Conservation (phyloP, 1,140 invertebrate species). For the Lordiphosa stackelbergi region DNA sequence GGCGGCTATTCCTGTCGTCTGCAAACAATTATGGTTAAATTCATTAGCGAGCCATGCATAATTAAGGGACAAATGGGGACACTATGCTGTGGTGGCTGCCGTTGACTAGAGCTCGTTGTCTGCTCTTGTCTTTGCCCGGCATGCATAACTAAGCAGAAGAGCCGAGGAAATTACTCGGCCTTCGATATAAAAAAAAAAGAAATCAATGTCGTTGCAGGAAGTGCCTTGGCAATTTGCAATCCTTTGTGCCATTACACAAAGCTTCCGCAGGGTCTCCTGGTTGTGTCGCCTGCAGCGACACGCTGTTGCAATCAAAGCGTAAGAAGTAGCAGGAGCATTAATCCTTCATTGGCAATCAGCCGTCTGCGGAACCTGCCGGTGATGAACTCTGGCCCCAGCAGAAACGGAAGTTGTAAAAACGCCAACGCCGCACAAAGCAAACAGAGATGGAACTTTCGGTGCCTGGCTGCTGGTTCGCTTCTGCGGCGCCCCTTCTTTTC, state of each 20-base stretch:
- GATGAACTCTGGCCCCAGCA: slow-evolving; percentile 48
- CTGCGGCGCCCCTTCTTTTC: slow-evolving; percentile 1
- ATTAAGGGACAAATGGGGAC: slow-evolving; percentile 36
- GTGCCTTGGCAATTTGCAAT: slow-evolving; percentile 73
- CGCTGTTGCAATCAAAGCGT: slow-evolving; percentile 65
- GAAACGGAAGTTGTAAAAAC: slow-evolving; percentile 70
- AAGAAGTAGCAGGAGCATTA: slow-evolving; percentile 43
- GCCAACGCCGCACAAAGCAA: slow-evolving; percentile 69
- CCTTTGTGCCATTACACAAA: slow-evolving; percentile 76
- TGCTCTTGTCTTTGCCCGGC: neutral
- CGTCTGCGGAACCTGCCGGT: slow-evolving; percentile 39
- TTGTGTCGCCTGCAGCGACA: slow-evolving; percentile 59
- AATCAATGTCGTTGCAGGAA: slow-evolving; percentile 71
- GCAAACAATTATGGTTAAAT: slow-evolving; percentile 57
- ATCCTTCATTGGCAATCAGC: slow-evolving; percentile 73
- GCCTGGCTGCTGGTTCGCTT: slow-evolving; percentile 35
- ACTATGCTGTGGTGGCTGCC: slow-evolving; percentile 10
- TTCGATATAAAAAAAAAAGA: slow-evolving; percentile 40
- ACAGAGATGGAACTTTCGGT: slow-evolving; percentile 53
- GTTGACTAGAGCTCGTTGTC: slow-evolving; percentile 3
- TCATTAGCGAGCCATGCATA: slow-evolving; percentile 52
- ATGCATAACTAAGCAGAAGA: slow-evolving; percentile 12
- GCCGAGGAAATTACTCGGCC: neutral
- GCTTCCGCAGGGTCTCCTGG: slow-evolving; percentile 52
- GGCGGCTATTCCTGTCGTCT: slow-evolving; percentile 13